Evolutionary conservation across 2,113 vertebrate species (phyloP), one percentile per base, ranked within the genome.

Genomic region (Numenius arquata): DNA sequence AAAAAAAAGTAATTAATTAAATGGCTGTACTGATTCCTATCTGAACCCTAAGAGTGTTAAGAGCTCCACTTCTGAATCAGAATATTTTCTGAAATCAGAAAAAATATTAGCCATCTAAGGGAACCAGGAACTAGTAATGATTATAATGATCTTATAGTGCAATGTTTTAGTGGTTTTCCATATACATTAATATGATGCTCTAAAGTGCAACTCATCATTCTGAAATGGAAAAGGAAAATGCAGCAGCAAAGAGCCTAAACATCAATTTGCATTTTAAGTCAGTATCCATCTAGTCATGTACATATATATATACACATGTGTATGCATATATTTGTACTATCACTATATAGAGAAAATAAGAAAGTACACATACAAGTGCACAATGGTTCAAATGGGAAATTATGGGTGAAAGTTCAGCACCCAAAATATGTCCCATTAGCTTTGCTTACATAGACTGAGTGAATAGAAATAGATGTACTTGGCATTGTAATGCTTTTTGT

Each of bases 51-150:
- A 59, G 26, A 56, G 15, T 61, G 47, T 48, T 83, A 89, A 75
- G 47, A 88, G 10, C 5, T 72, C 13, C 78, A 14, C 14, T 76
- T 52, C 45, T 88, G 50, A 83, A 68, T 41, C 25, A 67, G 72
- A 93, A 67, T 59, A 71, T 91, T 81, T 94, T 85, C 55, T 67
- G 74, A 95, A 93, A 94, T 52, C 16, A 85, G 48, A 82, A 87
- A 91, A 95, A 52, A n/a, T 85, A 73, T 79, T 89, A 92, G 6
- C 48, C 20, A 43, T 93, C 41, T 85, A 76, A 94, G 12, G 67
- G 34, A 91, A 73, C 14, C 3, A 15, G 13, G 15, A 94, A 50
- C 21, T 95, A 27, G 11, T 80, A 79, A 87, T 72, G 43, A 77
- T 90, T 95, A 26, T 91, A 71, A 91, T 93, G 93, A 81, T 50